Conservation (phyloP, 2,113 vertebrate species). For the Columbina picui region DNA sequence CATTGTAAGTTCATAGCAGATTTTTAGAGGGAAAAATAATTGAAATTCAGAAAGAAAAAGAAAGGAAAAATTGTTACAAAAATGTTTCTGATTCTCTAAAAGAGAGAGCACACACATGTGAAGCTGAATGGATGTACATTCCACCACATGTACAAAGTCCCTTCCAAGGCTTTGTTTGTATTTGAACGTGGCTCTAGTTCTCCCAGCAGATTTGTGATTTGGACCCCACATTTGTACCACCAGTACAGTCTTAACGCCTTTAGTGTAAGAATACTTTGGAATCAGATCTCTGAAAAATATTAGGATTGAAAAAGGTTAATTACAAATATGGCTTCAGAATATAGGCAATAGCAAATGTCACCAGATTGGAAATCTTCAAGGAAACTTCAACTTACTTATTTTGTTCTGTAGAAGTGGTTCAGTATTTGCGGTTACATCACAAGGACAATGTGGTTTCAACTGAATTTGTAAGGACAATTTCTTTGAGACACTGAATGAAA, state of each 20-base stretch:
- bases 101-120: fast-evolving
- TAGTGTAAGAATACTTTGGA: background rate
- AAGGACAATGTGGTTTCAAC: background rate
- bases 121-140: background rate
- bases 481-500: background rate
- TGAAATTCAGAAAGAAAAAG: background rate
- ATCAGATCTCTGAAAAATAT: background rate
- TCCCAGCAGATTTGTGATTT: background rate
- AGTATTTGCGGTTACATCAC: background rate
- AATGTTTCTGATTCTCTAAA: background rate
- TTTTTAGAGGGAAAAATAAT: background rate
- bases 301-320: background rate
- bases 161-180: background rate
- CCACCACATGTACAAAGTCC: background rate
- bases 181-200: background rate
- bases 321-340: background rate
- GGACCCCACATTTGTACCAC: background rate
- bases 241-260: background rate
- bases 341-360: background rate
- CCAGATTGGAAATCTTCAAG: background rate
- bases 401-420: background rate
- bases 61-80: background rate
- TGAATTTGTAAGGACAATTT: background rate
- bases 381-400: background rate
- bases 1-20: background rate